These are phyloP conservation scores for Oreocharis arfaki DNA, from an alignment of 2,113 vertebrate species.

Conservation along the genomic window DNA sequence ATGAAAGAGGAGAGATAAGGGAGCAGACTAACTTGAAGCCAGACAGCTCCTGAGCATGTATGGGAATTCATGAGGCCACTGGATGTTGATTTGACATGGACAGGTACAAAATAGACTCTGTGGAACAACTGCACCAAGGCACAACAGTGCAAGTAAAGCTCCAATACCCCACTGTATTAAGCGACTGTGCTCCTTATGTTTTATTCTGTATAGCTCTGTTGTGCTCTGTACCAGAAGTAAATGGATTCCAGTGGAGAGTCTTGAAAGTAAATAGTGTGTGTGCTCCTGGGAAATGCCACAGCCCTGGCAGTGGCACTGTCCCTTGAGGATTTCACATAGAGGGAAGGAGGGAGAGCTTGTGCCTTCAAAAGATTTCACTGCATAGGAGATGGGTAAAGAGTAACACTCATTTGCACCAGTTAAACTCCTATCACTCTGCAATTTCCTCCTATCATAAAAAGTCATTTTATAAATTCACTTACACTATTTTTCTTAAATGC, in stretches of 20 bases:
- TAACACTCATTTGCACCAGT: background rate
- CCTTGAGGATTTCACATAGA: background rate
- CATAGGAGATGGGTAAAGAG: background rate
- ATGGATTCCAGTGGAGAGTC: background rate
- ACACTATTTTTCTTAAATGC: background rate
- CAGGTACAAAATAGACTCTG: background rate
- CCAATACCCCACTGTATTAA: background rate
- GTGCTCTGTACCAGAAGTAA: background rate
- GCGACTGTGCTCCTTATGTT: background rate
- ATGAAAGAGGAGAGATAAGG: background rate
- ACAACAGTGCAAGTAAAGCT: background rate
- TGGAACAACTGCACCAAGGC: background rate
- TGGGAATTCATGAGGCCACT: background rate
- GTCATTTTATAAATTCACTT: background rate
- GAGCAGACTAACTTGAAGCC: background rate
- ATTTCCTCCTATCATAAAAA: background rate
- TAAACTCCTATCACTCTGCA: too few species aligned
- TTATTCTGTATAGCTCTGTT: background rate
- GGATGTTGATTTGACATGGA: background rate
- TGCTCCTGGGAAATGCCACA: background rate
- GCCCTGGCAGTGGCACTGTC: background rate
- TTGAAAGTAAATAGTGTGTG: background rate
- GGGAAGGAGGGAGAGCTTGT: background rate
- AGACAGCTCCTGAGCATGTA: background rate
- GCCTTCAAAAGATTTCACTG: background rate